Percentiles rank a stretch among this genome's conserved stretches.
phyloP scores from a whole-genome alignment of 1,140 invertebrate genomes.

The Pararge aegeria region DNA sequence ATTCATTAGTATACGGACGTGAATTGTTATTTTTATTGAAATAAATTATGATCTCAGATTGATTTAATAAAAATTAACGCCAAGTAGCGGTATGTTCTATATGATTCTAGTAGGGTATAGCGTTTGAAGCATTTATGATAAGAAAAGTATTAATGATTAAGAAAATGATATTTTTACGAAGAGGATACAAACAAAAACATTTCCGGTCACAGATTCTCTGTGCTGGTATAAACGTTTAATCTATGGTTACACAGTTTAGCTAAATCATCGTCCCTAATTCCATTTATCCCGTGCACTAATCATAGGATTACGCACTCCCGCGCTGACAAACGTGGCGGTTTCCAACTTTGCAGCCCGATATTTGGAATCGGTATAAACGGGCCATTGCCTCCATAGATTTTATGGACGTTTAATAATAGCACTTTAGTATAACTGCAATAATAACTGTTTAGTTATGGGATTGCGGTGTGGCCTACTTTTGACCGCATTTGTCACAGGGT shows the following conservation, averaged over 20 bases:
- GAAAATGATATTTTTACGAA: no score
- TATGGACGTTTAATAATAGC: slow-evolving; percentile 1
- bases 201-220: neutral
- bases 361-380: neutral
- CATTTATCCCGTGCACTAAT: slow-evolving; percentile 16
- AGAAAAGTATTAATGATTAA: no score
- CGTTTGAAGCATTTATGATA: no score
- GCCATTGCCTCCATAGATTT: slow-evolving; percentile 1
- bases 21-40: neutral
- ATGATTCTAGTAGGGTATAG: no score
- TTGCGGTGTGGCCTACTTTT: no score
- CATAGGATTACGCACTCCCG: slow-evolving; percentile 13
- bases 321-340: slow-evolving; percentile 23
- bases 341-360: slow-evolving; percentile 5
- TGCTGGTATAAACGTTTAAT: neutral
- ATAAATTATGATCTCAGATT: no score
- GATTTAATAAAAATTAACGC: no score
- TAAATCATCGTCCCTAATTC: slow-evolving; percentile 17
- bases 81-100: neutral
- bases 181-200: neutral
- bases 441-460: neutral
- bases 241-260: slow-evolving; percentile 12
- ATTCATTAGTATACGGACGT: no score
- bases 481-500: no score
- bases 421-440: neutral